These are phyloP conservation scores for Drosophila setifemur DNA, from an alignment of 1,140 invertebrate genomes.

Conservation along the genomic window DNA sequence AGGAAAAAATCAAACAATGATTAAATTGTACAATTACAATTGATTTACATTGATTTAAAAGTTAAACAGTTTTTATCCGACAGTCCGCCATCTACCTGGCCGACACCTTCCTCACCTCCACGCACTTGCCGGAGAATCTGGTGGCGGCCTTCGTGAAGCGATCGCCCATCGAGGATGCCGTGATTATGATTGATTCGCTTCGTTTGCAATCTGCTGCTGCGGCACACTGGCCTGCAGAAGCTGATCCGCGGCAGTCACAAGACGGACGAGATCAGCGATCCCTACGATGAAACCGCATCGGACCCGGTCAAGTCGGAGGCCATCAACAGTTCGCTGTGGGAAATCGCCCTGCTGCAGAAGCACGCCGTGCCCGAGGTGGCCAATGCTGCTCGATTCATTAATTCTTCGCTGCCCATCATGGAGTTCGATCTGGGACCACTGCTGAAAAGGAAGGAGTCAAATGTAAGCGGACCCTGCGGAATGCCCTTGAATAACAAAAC, in stretches of 20 bases:
- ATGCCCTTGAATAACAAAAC: too few relatives aligned
- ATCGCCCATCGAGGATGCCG: constrained; percentile 91
- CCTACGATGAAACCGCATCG: constrained; percentile 91
- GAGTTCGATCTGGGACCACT: constrained; percentile 87
- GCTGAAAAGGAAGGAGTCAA: constrained; percentile 85
- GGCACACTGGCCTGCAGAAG: constrained; percentile 92
- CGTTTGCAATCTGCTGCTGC: constrained; percentile 92
- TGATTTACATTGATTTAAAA: too few relatives aligned
- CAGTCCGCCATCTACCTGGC: too few relatives aligned
- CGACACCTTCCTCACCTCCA: constrained; percentile 95
- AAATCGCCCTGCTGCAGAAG: constrained; percentile 89
- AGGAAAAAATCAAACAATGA: too few relatives aligned
- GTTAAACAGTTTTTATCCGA: too few relatives aligned
- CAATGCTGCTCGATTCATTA: constrained; percentile 87
- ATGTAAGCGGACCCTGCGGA: constrained; percentile 83
- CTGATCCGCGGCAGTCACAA: constrained; percentile 87
- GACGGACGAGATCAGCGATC: constrained; percentile 85
- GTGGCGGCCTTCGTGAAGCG: constrained; percentile 97
- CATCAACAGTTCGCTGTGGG: constrained; percentile 95
- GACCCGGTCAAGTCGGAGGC: constrained; percentile 91
- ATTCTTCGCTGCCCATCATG: constrained; percentile 85
- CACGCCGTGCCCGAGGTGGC: constrained; percentile 90
- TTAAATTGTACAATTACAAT: too few relatives aligned
- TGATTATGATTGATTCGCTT: constrained; percentile 92
- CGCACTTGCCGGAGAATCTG: constrained; percentile 94